Percentiles rank a stretch among this genome's conserved stretches.
These are phyloP conservation scores for Manduca sexta DNA, from an alignment of 1,140 invertebrate species.

Conservation along the genomic window DNA sequence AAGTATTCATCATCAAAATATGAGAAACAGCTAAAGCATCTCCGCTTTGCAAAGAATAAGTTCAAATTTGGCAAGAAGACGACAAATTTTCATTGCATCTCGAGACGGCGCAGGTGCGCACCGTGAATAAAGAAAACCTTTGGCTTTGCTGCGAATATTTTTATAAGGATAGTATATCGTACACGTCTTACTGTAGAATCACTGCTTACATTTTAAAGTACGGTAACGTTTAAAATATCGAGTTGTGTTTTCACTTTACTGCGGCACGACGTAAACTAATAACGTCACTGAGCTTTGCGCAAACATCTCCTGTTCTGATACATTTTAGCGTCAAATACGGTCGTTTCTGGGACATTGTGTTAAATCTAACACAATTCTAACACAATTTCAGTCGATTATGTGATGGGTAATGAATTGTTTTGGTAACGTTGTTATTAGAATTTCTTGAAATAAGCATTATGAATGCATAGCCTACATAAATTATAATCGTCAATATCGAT, in stretches of 20 bases:
- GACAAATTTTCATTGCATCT: constrained; percentile 53
- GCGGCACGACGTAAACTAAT: constrained; percentile 8
- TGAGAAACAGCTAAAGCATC: constrained; percentile 28
- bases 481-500: no score
- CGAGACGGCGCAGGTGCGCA: constrained; percentile 38
- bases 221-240: constrained; percentile 17
- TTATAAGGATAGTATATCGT: constrained; percentile 42
- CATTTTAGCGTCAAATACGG: no score
- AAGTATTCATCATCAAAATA: constrained; percentile 33
- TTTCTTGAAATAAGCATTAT: no score
- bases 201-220: constrained; percentile 23
- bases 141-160: constrained; percentile 42
- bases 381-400: no score
- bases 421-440: no score
- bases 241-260: constrained; percentile 2
- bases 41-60: constrained; percentile 40
- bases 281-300: not conserved
- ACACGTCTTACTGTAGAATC: constrained; percentile 21
- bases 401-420: no score
- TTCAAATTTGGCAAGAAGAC: constrained; percentile 50
- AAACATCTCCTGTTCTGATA: not conserved
- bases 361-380: no score
- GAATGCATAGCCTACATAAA: no score
- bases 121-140: constrained; percentile 47
- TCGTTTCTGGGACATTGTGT: no score